Evolutionary conservation across 92 coral and sea anemone genomes (phyloP).

Genomic region (Umimayanthus kanabou): DNA sequence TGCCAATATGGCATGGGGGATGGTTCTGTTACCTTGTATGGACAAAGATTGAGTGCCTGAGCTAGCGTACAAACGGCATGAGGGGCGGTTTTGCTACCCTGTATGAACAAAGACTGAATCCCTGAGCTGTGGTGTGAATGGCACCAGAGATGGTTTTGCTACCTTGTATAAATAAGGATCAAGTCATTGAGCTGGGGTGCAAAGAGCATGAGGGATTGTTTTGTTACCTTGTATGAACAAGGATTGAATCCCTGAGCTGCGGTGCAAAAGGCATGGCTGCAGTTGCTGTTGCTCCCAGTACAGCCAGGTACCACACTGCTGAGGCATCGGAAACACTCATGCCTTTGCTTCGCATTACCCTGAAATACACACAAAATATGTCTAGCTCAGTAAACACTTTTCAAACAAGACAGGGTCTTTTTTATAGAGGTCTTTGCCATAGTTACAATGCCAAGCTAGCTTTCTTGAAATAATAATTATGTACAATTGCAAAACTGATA

Average conservation of each 20-base stretch:
- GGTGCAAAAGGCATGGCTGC: slow-evolving; percentile 93
- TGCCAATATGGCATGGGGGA: slow-evolving; percentile 73
- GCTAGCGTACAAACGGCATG: slow-evolving; percentile 28
- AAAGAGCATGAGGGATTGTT: slow-evolving; percentile 39
- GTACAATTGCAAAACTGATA: too few relatives aligned
- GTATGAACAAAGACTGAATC: slow-evolving; percentile 79
- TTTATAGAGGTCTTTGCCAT: too few relatives aligned
- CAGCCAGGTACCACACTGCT: slow-evolving; percentile 97
- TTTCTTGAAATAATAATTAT: too few relatives aligned
- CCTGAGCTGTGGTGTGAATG: slow-evolving; percentile 18
- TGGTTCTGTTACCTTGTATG: background rate
- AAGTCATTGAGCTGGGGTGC: too few relatives aligned
- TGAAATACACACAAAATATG: slow-evolving; percentile 33
- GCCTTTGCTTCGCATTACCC: slow-evolving; percentile 92
- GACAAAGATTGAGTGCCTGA: slow-evolving; percentile 8
- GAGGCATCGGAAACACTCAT: slow-evolving; percentile 98
- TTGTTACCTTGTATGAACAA: slow-evolving; percentile 78
- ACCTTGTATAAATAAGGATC: slow-evolving; percentile 23
- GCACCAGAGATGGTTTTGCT: background rate
- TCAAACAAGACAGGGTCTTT: too few relatives aligned
- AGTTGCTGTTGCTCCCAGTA: slow-evolving; percentile 90
- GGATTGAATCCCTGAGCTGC: slow-evolving; percentile 79
- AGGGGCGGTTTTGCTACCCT: slow-evolving; percentile 47
- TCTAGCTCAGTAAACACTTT: too few relatives aligned
- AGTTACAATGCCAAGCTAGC: too few relatives aligned